Conservation (phyloP, 1,140 invertebrate species). For the Ectropis grisescens region DNA sequence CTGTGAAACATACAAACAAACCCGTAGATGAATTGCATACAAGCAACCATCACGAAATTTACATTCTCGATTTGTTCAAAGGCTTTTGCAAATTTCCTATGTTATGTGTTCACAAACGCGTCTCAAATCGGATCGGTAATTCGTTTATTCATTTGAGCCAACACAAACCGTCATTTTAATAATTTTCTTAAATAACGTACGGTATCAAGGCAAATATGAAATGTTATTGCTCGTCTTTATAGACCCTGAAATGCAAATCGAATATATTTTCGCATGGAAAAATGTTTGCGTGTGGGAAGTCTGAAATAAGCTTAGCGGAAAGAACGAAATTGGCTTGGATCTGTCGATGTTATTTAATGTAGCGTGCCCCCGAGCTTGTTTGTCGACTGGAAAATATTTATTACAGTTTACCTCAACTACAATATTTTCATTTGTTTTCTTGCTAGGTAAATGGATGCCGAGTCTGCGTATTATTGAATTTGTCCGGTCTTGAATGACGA, state of each 20-base stretch:
- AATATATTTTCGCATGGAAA: constrained; percentile 33
- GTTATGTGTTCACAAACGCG: too few relatives aligned
- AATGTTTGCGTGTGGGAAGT: constrained; percentile 37
- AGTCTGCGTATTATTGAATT: too few relatives aligned
- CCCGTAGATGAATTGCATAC: too few relatives aligned
- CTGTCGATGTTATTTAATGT: constrained; percentile 54
- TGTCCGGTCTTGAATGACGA: too few relatives aligned
- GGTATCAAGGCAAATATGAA: constrained; percentile 17
- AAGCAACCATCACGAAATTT: too few relatives aligned
- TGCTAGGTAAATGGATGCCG: neutral
- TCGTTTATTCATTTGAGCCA: too few relatives aligned
- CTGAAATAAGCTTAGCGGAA: constrained; percentile 48
- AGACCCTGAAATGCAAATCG: constrained; percentile 35
- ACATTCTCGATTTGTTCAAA: too few relatives aligned
- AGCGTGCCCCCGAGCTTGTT: constrained; percentile 31
- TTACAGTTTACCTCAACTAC: constrained; percentile 26
- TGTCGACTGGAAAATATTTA: constrained; percentile 41
- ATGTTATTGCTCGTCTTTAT: constrained; percentile 23
- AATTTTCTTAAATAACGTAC: constrained; percentile 11
- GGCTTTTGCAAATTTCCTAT: too few relatives aligned
- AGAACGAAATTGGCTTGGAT: constrained; percentile 50
- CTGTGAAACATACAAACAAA: too few relatives aligned
- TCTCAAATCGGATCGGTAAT: too few relatives aligned
- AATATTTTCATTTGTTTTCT: constrained; percentile 18
- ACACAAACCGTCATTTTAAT: too few relatives aligned